Conservation (phyloP, 2,888 invertebrate species). For the Drosophila mercatorum region DNA sequence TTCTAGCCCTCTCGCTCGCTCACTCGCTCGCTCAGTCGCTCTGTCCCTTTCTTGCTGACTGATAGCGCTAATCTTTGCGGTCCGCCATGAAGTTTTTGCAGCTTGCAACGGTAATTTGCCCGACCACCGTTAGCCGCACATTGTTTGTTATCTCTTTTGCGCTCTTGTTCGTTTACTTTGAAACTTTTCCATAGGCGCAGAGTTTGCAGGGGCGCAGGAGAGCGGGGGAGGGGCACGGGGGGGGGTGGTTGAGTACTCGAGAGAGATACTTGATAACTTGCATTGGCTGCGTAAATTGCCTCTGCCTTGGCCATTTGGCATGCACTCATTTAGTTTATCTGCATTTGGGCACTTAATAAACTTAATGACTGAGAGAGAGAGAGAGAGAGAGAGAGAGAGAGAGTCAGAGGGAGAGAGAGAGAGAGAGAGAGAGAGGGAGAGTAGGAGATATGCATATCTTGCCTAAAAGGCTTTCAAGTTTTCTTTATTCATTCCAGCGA, state of each 20-base stretch:
- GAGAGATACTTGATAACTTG: constrained; percentile 16
- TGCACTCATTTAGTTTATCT: constrained; percentile 77
- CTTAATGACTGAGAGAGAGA: constrained; percentile 64
- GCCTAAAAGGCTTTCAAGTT: constrained; percentile 60
- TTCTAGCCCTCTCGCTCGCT: neutral
- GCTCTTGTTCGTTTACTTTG: constrained; percentile 36
- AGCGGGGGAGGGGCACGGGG: neutral
- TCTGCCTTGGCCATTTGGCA: constrained; percentile 61
- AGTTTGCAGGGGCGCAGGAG: neutral
- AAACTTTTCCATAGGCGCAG: constrained; percentile 36
- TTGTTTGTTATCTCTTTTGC: constrained; percentile 68
- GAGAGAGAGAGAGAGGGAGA: neutral
- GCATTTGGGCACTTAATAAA: constrained; percentile 71
- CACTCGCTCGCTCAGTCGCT: neutral
- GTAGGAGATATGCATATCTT: constrained; percentile 33
- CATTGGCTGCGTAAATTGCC: constrained; percentile 61
- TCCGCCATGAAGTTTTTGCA: constrained; percentile 49
- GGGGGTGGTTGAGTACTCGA: no score
- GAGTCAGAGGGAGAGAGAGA: neutral
- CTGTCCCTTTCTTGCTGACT: constrained; percentile 6
- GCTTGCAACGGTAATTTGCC: constrained; percentile 72
- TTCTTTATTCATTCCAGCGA: constrained; percentile 32
- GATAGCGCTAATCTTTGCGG: constrained; percentile 66
- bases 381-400: neutral
- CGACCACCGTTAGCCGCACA: constrained; percentile 50